Percentiles rank a stretch among this genome's conserved stretches.
These are phyloP conservation scores for Tachypleus tridentatus DNA, from an alignment of 1,140 invertebrate genomes.

Conservation along the genomic window DNA sequence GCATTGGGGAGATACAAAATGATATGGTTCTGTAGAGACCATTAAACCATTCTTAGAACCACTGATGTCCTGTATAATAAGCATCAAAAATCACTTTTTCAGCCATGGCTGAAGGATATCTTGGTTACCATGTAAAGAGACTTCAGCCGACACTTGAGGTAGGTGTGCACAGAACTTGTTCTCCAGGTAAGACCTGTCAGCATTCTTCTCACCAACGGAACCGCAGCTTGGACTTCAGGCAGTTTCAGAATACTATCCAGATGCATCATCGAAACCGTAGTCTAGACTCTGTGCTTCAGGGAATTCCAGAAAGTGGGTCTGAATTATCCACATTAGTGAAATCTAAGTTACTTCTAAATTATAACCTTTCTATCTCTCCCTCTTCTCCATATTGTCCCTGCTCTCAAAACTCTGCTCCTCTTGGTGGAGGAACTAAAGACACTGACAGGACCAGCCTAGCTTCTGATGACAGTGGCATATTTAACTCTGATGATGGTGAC, in stretches of 20 bases:
- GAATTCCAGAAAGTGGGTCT: too few relatives aligned
- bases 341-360: not conserved
- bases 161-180: too few relatives aligned
- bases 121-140: too few relatives aligned
- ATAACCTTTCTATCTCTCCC: not conserved
- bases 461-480: constrained; percentile 72
- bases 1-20: too few relatives aligned
- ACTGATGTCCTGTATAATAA: too few relatives aligned
- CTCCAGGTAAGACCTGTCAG: too few relatives aligned
- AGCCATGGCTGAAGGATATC: too few relatives aligned
- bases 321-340: not conserved
- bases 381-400: constrained; percentile 14
- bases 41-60: too few relatives aligned
- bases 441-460: constrained; percentile 55
- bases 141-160: too few relatives aligned
- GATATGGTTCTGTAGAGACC: too few relatives aligned
- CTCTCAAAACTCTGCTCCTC: constrained; percentile 10
- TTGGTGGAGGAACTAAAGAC: constrained; percentile 11
- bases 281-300: constrained; percentile 54
- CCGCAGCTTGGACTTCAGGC: constrained; percentile 53
- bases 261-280: constrained; percentile 74
- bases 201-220: constrained; percentile 54
- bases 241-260: not conserved
- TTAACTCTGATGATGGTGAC: constrained; percentile 55
- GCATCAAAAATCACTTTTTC: too few relatives aligned